A percentile compares a stretch with the other conserved stretches of the same genome.
Conservation (phyloP, 2,888 invertebrate species). For the Mimachlamys varia region DNA sequence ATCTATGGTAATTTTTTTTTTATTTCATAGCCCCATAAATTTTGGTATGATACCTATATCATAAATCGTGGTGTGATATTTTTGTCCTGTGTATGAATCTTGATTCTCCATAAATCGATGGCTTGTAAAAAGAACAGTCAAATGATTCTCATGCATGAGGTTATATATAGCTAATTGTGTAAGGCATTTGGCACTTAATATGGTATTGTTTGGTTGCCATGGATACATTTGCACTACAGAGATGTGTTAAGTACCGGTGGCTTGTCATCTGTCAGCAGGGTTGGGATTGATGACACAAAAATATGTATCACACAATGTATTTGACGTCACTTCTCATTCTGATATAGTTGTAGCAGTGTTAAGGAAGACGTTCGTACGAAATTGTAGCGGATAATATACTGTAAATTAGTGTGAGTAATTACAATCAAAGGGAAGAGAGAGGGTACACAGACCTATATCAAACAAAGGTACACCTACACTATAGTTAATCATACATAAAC, state of each 20-base stretch:
- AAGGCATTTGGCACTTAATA: not conserved
- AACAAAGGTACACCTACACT: no score
- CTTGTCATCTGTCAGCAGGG: not conserved
- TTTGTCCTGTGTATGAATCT: not conserved
- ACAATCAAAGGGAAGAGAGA: no score
- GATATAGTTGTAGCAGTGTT: not conserved
- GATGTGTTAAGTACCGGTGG: not conserved
- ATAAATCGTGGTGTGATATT: not conserved
- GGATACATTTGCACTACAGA: not conserved
- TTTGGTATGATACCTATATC: not conserved
- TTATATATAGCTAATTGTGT: slow-evolving; percentile 22
- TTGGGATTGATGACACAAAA: not conserved
- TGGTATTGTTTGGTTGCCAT: slow-evolving; percentile 13
- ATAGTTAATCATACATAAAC: no score
- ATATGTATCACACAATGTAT: no score
- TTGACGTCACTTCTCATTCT: not conserved
- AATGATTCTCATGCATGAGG: not conserved
- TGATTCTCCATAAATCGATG: slow-evolving; percentile 8
- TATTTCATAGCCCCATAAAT: no score
- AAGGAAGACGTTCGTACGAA: not conserved
- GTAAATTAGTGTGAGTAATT: no score
- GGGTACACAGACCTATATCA: no score
- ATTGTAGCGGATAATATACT: no score
- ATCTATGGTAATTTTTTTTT: no score
- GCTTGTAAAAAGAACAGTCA: not conserved